phyloP scores from a whole-genome alignment of 2,113 vertebrate species.

The Canis aureus region DNA sequence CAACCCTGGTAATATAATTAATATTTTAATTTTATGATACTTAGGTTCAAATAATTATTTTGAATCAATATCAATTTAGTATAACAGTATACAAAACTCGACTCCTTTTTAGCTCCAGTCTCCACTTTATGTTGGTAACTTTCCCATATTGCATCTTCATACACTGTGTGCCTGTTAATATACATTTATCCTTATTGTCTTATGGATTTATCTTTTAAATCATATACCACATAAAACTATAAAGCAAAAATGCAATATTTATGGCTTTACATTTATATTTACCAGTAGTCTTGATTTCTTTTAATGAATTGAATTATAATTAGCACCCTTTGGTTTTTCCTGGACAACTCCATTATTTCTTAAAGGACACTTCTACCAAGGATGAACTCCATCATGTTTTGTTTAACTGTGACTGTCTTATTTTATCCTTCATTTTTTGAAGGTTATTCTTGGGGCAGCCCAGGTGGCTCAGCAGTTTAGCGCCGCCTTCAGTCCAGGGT shows the following conservation, averaged over 20 bases:
- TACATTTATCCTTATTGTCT: not conserved
- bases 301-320: not conserved
- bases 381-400: not conserved
- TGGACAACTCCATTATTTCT: not conserved
- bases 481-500: no score
- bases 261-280: not conserved
- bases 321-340: not conserved
- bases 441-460: not conserved
- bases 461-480: no score
- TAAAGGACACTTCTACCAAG: not conserved
- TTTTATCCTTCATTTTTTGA: not conserved
- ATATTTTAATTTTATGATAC: not conserved
- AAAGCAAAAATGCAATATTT: not conserved
- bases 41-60: not conserved
- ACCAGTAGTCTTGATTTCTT: not conserved
- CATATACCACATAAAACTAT: not conserved
- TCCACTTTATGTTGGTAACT: not conserved
- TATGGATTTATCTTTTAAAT: not conserved
- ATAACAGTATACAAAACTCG: not conserved
- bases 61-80: not conserved
- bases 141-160: not conserved
- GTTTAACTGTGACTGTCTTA: not conserved
- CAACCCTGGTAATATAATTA: not conserved
- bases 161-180: not conserved
- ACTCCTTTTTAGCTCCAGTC: not conserved